phyloP scores from a whole-genome alignment of 1,140 invertebrate species.

The Popillia japonica region DNA sequence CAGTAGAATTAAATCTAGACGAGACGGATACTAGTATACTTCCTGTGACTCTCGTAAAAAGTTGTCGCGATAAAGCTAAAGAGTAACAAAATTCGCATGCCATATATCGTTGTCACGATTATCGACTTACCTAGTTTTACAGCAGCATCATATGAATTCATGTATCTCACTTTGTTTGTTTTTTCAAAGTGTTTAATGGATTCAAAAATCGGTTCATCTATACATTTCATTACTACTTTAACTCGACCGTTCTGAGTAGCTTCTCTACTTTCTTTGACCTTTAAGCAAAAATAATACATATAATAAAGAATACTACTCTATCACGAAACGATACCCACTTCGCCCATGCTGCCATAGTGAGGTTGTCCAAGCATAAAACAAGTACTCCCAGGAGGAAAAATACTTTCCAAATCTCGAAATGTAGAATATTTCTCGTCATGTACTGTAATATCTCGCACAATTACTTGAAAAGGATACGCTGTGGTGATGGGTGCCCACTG shows the following conservation, averaged over 20 bases:
- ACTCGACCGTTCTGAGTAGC: slow-evolving; percentile 55
- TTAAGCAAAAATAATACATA: background rate
- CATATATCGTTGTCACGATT: slow-evolving; percentile 46
- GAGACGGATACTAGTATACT: slow-evolving; percentile 67
- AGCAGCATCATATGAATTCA: slow-evolving; percentile 55
- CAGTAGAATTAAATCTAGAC: slow-evolving; percentile 20
- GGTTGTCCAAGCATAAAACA: slow-evolving; percentile 83
- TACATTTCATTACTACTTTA: slow-evolving; percentile 58
- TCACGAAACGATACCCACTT: slow-evolving; percentile 65
- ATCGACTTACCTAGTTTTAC: slow-evolving; percentile 55
- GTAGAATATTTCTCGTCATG: slow-evolving; percentile 56
- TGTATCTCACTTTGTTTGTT: slow-evolving; percentile 54
- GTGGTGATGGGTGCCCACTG: slow-evolving; percentile 68
- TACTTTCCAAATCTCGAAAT: slow-evolving; percentile 67
- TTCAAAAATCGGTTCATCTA: slow-evolving; percentile 60
- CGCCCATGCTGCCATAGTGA: slow-evolving; percentile 81
- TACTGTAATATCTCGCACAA: slow-evolving; percentile 70
- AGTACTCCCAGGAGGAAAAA: slow-evolving; percentile 72
- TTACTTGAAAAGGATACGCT: slow-evolving; percentile 75
- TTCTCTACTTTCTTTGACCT: slow-evolving; percentile 59
- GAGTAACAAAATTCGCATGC: slow-evolving; percentile 61
- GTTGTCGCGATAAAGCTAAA: slow-evolving; percentile 71
- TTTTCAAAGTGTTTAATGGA: slow-evolving; percentile 54
- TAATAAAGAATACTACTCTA: slow-evolving; percentile 46
- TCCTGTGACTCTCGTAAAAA: slow-evolving; percentile 86